Evolutionary conservation across 2,888 invertebrate species (phyloP).

Genomic region (Apamea sordens): DNA sequence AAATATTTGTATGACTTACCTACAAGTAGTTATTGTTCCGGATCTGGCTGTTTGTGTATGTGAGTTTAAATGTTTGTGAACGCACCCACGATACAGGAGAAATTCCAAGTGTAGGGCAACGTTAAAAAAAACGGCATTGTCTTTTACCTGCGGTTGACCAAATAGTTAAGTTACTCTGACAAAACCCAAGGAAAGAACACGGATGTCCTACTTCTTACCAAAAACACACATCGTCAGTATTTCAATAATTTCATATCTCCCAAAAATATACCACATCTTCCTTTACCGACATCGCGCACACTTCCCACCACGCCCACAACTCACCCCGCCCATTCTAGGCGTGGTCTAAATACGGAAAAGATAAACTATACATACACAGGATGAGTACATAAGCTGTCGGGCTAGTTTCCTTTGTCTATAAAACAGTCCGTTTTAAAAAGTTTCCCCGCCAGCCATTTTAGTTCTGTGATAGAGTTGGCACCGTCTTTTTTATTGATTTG

Average conservation of each 20-base stretch:
- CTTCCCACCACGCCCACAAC: slow-evolving; percentile 73
- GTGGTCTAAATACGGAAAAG: slow-evolving; percentile 70
- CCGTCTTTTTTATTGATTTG: slow-evolving; percentile 39
- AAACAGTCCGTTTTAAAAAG: slow-evolving; percentile 61
- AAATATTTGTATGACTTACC: too few species aligned
- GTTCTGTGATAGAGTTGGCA: slow-evolving; percentile 7
- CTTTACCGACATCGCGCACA: slow-evolving; percentile 56
- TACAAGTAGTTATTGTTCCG: too few species aligned
- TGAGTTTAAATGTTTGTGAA: too few species aligned
- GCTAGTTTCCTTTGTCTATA: slow-evolving; percentile 60
- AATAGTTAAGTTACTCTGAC: too few species aligned
- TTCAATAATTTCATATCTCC: background rate
- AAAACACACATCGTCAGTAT: background rate
- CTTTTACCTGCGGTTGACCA: too few species aligned
- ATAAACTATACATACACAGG: slow-evolving; percentile 65
- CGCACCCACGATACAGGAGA: too few species aligned
- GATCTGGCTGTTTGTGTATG: too few species aligned
- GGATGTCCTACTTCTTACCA: background rate
- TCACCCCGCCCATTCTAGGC: slow-evolving; percentile 77
- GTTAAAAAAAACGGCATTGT: too few species aligned
- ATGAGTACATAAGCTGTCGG: slow-evolving; percentile 55
- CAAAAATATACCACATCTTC: slow-evolving; percentile 44
- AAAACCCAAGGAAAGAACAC: background rate
- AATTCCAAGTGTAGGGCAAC: too few species aligned
- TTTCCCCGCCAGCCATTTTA: slow-evolving; percentile 49